Evolutionary conservation across 1,140 invertebrate genomes (phyloP), one percentile per base, ranked within the genome.

Genomic region (Heliconius melpomene): DNA sequence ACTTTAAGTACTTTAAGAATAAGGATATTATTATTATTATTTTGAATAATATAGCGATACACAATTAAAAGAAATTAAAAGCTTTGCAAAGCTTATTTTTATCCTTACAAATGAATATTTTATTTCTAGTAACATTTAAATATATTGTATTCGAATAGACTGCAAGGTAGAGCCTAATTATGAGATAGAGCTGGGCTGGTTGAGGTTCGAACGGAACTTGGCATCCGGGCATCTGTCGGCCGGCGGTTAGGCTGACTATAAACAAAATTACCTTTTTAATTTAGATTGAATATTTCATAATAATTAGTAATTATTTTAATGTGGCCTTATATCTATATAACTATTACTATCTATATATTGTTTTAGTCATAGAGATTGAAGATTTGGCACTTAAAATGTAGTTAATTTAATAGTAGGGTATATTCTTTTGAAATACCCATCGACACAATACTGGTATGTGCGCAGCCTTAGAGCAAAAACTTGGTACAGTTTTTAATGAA

Each of bases 191-290:
- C 36, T 38, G 32, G 23, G 38, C 32, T 38, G 71, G 71, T 40
- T 11, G 32, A 72, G 36, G 76, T 79, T 72, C 66, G 57, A 82
- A 74, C 81, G 81, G 81, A 82, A 82, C 78, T 70, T 29, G 26
- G 81, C 75, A 82, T 82, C 81, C 81, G 78, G 78, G 70, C 81
- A 82, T 82, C 81, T 82, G 81, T 79, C 81, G 50, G 40, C 54
- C 75, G 75, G 9, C 50, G 13, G 2, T 71, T 71, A 75, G 74
- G 78, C 16, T n/a, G 26, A 20, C 57, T 50, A 16, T 7, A 71
- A 18, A 74, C 78, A 5, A 5, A 6, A 1, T 29, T 66, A 29
- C 29, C 11, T 26, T 66, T 66, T 52, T 52, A 52, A 52, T 52
- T 52, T 52, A 7, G n/a, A 60, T 60, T 60, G 23, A 9, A 60